These are phyloP conservation scores for Apocheima hispidaria DNA, from an alignment of 2,888 invertebrate genomes.

Conservation along the genomic window DNA sequence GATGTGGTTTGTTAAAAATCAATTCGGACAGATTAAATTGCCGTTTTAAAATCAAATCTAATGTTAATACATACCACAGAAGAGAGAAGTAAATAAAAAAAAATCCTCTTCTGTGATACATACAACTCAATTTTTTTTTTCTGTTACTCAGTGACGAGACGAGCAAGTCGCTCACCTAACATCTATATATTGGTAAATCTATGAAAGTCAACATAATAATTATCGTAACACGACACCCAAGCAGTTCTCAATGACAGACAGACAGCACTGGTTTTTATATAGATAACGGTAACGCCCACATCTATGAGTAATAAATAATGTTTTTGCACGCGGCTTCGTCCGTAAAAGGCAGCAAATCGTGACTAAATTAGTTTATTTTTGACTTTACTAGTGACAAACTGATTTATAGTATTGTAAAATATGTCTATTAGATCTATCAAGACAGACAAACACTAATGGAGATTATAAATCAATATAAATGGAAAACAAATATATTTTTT, in stretches of 20 bases:
- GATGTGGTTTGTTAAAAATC: no score
- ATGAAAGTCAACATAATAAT: no score
- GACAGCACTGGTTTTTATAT: conserved; percentile 31
- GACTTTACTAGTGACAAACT: conserved; percentile 10
- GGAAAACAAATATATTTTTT: no score
- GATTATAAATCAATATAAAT: background rate
- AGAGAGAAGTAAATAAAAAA: no score
- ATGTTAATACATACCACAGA: no score
- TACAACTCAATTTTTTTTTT: no score
- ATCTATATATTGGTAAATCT: no score
- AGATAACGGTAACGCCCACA: conserved; percentile 45
- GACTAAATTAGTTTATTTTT: conserved; percentile 2
- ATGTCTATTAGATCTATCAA: background rate
- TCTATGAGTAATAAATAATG: conserved; percentile 19
- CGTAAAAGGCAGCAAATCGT: conserved; percentile 14
- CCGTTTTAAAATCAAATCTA: no score
- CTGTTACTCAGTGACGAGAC: no score
- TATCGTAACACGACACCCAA: conserved; percentile 30
- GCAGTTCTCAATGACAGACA: conserved; percentile 32
- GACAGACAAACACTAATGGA: background rate
- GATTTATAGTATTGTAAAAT: conserved; percentile 17
- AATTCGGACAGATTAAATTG: no score
- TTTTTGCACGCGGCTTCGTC: conserved; percentile 29
- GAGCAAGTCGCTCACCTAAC: no score
- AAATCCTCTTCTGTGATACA: no score